Conservation (phyloP, 2,797 vertebrate species). For the Furcifer pardalis region DNA sequence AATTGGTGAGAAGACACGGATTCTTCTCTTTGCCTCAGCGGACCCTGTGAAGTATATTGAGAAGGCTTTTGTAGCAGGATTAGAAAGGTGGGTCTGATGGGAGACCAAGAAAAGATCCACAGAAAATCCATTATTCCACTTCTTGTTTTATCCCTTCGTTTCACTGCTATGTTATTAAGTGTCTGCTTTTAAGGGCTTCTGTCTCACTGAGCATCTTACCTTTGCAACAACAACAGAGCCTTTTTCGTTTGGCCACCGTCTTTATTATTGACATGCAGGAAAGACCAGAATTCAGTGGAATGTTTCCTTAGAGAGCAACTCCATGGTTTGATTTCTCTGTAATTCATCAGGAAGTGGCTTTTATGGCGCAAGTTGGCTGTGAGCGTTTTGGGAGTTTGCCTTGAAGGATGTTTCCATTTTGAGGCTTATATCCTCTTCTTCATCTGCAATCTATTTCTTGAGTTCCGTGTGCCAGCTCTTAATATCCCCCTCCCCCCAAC, state of each 20-base stretch:
- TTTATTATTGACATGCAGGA: slow-evolving; percentile 58
- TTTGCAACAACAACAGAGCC: slow-evolving; percentile 35
- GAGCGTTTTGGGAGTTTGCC: not conserved
- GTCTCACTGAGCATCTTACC: slow-evolving; percentile 18
- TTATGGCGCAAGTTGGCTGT: slow-evolving; percentile 26
- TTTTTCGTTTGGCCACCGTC: slow-evolving; percentile 36
- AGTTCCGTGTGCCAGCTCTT: slow-evolving; percentile 4
- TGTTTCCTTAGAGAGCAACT: slow-evolving; percentile 40
- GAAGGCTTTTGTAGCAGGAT: not conserved
- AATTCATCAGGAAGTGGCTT: slow-evolving; percentile 13
- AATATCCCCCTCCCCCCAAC: not conserved
- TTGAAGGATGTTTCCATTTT: not conserved
- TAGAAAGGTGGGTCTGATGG: not conserved
- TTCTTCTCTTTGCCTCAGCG: not conserved
- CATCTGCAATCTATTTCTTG: not conserved
- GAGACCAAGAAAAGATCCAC: not conserved
- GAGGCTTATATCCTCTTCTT: not conserved
- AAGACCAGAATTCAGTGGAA: slow-evolving; percentile 54
- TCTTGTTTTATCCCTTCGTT: slow-evolving; percentile 19
- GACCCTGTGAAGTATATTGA: not conserved
- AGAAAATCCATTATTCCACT: slow-evolving; percentile 34
- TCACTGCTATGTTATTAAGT: slow-evolving; percentile 43
- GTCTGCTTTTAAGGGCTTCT: slow-evolving; percentile 33
- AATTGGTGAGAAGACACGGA: not conserved
- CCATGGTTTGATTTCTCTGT: not conserved